Evolutionary conservation across 1,140 invertebrate genomes (phyloP), one percentile per base, ranked within the genome.

Genomic region (Geopemphigus sp.): DNA sequence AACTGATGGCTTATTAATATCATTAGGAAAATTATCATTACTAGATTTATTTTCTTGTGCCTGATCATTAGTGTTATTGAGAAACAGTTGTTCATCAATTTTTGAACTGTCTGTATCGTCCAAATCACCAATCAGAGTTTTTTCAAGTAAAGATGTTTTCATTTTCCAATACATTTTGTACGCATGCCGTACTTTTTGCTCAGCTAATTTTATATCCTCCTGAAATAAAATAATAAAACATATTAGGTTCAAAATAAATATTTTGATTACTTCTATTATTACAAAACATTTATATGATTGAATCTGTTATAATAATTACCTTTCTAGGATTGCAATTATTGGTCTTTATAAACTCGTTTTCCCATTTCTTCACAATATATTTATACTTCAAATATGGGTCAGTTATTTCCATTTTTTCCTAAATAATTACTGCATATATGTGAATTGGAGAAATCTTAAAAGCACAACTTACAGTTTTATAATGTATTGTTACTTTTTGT

Each of bases 151-250:
- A 26, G 80, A 86, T 45, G 91, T 92, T 87, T 94, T 94, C 1
- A 94, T 83, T 82, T 91, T 88, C 86, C 92, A 94, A 85, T 95
- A 94, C 82, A 89, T 90, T 85, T 92, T 92, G 82, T 95, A 95
- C 0, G 93, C 91, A 83, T 92, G 88, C 83, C 90, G 89, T 59
- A 94, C 91, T 76, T 89, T 88, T 53, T 86, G 83, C 24, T 90
- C 88, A 29, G 93, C 93, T 85, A 90, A 89, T 83, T 90, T 90
- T 59, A 95, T 93, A 84, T 95, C 93, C 84, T 91, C 89, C 90
- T 92, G 80, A 70, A 87, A 86, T 73, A 66, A 80, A 85, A 81
- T 80, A 80, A 82, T 76, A 83, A 83, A 82, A 19, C 53, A 81
- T 80, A 53, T 73, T 70, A 73, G 4, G 32, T 19, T 32, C 11